Base-by-base conservation (phyloP, 2,797 vertebrate genomes). In the Coregonus ussuriensis region DNA sequence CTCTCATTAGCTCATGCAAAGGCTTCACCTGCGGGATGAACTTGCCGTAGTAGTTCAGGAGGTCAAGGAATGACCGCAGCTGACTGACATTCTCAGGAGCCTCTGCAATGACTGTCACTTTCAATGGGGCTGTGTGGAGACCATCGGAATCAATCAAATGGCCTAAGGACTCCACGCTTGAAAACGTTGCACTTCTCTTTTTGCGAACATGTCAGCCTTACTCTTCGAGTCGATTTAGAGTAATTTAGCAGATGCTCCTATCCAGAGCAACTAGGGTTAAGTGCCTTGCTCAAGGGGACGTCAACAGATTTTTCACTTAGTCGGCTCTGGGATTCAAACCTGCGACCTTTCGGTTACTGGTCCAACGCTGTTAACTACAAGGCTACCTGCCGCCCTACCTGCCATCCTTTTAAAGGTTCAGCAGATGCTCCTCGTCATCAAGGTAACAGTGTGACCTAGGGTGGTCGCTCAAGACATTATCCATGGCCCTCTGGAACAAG, bases 401-500 rank as follows among this genome's bases (percentile, higher is more conserved):
- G 33, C 33, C 33, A 35, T 4, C 33, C 33, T 25, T 74, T 1
- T 72, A 21, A 4, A 72, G 71, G 11, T 53, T 53, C 21, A 25
- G 41, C 25, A 53, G 33, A 37, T 59, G 54, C 33, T 74, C 29
- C 16, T 74, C 29, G 14, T 67, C 70, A 25, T 73, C 47, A 29
- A 76, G 31, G 11, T 66, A 67, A 14, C 56, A 71, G 15, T 72
- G 59, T 4, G 72, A 69, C 1, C 25, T 69, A 33, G 56, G 56
- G 2, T 67, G 54, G 0, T 56, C 68, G 41, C 67, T 52, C 1
- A 79, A 9, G 16, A 75, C 68, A 41, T 71, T 54, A 52, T 72
- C 68, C 69, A 79, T 76, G 21, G 69, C 47, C 3, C 56, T 13
- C 7, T 79, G 78, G 13, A 79, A 79, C 25, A 31, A 16, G 5